Base-by-base conservation (phyloP, 2,888 invertebrate species). In the Metalampra italica region DNA sequence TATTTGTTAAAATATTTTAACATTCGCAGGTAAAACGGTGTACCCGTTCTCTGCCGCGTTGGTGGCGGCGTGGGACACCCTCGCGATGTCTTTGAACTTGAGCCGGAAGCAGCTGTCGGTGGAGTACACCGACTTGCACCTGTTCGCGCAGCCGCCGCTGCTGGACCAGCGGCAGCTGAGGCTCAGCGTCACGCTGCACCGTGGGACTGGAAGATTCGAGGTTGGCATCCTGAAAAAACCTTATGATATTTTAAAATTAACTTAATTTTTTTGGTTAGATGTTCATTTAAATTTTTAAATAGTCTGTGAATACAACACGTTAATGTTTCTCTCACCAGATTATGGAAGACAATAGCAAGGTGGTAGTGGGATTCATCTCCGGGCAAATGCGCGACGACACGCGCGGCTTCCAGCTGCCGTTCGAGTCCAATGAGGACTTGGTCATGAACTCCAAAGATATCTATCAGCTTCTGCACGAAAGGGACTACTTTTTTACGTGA, bases 1-100 rank as follows among this genome's bases (percentile, higher is more conserved):
- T n/a, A n/a, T n/a, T 22, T 22, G 22, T 22, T 5, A 22, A 22
- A 22, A 22, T 22, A 2, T 3, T 22, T 22, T 22, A 32, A 32
- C 36, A 14, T n/a, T 39, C 1, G 7, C 52, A 90, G 94, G 91
- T 1, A 90, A 94, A 54, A 92, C 91, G 40, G 67, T 94, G 9
- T 93, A 93, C 57, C 97, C 97, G 0, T 95, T 95, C 12, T 94
- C 96, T 1, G 94, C 93, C 29, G 93, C 94, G 54, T 78, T 97
- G 59, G 77, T 90, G 15, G 79, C 92, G 4, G 93, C 92, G 2
- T 95, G 95, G 95, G 93, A 94, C 63, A 93, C 93, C 0, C 67
- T 94, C 8, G 92, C 92, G 0, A 86, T 92, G 71, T 84, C 91
- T 66, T 29, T 67, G 13, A 91, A 91, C 1, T 82, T 88, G 29